phyloP scores from a whole-genome alignment of 2,888 invertebrate species.

The Stictocephala bisonia region DNA sequence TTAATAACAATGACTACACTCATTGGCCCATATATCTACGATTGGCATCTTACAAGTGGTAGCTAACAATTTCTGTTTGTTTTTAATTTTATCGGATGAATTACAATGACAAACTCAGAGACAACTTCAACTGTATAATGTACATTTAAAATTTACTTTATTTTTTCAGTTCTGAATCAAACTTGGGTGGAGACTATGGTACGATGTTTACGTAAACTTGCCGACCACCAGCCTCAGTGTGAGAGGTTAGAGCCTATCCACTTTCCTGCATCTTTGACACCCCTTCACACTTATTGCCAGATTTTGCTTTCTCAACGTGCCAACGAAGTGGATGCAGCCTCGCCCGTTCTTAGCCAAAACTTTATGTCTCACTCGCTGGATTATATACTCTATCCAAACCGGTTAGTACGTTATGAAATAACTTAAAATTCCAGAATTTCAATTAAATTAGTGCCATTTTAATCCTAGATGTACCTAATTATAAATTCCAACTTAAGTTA shows the following conservation, averaged over 20 bases:
- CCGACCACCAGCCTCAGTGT: no score
- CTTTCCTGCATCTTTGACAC: slow-evolving; percentile 63
- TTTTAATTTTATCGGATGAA: no score
- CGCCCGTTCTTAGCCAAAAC: slow-evolving; percentile 58
- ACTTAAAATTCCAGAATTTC: no score
- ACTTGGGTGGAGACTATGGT: slow-evolving; percentile 54
- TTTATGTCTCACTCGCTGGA: slow-evolving; percentile 60
- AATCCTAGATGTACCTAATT: no score
- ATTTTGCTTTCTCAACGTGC: slow-evolving; percentile 60
- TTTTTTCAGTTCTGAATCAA: slow-evolving; percentile 59
- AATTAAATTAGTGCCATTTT: no score
- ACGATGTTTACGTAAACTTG: slow-evolving; percentile 43
- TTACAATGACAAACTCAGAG: no score
- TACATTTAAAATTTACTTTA: slow-evolving; percentile 49
- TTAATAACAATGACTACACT: no score
- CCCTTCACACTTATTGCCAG: slow-evolving; percentile 62
- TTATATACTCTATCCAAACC: slow-evolving; percentile 62
- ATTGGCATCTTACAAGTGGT: no score
- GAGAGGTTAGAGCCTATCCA: neutral
- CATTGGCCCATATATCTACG: no score
- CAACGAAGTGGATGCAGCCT: slow-evolving; percentile 53
- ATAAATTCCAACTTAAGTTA: no score
- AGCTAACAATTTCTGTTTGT: no score
- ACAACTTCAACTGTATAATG: no score
- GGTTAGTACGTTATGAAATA: slow-evolving; percentile 39